Conservation (phyloP, 2,113 vertebrate species). For the Benitochromis conjunctus region DNA sequence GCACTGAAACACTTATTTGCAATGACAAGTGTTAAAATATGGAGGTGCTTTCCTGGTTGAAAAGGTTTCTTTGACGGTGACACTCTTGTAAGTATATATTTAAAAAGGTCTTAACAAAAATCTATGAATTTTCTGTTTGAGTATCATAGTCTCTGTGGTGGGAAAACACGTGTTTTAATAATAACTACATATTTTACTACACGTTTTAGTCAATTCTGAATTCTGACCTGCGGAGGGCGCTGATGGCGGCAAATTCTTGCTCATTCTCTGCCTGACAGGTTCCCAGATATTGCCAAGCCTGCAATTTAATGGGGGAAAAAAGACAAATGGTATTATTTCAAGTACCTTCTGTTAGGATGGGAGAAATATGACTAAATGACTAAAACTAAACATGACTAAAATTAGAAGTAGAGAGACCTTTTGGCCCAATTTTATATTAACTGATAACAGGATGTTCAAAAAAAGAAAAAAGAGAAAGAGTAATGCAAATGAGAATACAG, state of each 20-base stretch:
- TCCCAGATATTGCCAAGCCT: conserved; percentile 98
- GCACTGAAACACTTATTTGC: background rate
- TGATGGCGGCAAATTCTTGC: conserved; percentile 95
- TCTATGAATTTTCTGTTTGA: background rate
- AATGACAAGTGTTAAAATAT: background rate
- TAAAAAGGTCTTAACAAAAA: background rate
- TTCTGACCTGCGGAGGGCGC: conserved; percentile 89
- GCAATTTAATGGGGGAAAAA: background rate
- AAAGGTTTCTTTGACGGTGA: background rate
- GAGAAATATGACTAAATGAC: too few relatives aligned
- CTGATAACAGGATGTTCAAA: background rate
- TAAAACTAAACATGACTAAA: background rate
- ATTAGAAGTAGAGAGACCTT: background rate
- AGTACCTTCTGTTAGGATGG: background rate
- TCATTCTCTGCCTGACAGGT: conserved; percentile 98
- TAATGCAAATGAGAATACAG: background rate
- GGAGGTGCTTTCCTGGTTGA: background rate
- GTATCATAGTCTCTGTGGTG: background rate
- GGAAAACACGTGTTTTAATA: rapidly evolving
- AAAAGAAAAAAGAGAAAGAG: background rate
- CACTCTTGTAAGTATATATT: background rate
- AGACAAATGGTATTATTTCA: background rate
- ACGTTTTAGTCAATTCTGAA: background rate
- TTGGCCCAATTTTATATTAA: background rate
- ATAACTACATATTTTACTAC: background rate